Evolutionary conservation across 2,113 vertebrate genomes (phyloP), one percentile per base, ranked within the genome.

Genomic region (Trichomycterus rosablanca): DNA sequence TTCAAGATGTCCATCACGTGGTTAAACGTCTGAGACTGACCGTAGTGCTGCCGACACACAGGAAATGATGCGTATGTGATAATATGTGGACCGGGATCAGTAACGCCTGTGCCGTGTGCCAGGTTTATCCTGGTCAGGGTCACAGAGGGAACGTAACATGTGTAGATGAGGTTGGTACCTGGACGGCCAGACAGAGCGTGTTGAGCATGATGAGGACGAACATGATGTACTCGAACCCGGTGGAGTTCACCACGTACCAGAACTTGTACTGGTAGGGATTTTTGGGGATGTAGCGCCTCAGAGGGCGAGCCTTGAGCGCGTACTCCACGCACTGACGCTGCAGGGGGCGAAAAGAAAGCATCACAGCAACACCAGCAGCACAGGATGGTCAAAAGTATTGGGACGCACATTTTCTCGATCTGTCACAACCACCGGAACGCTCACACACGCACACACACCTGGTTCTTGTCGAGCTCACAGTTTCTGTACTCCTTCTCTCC

Each of bases 131-230:
- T 3, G 2, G 11, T 24, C 45, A n/a, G 6, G 6, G 9, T 32
- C 12, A 52, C 2, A 32, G n/a, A 37, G 9, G 34, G 39, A 7
- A 37, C n/a, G n/a, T 3, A 37, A 23, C 7, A 15, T 3, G 6
- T 15, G 14, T 16, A 19, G 30, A 26, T 12, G 12, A 5, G 39
- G 88, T 77, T 86, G n/a, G n/a, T n/a, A 99, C 96, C 94, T 99
- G 96, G 71, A 99, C 93, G 64, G 95, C 96, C 87, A 99, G 87
- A 83, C 94, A 98, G 78, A 99, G 89, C 0, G 95, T 99, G 89
- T 99, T 99, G 81, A 99, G 92, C 89, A 99, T 93, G 83, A 99
- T 99, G 86, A 99, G 95, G 72, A 98, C 92, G 81, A 99, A 98
- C 96, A 99, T 99, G 91, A 99, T 93, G 87, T 99, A 99, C 83